Evolutionary conservation across 2,113 vertebrate species (phyloP), one percentile per base, ranked within the genome.

Genomic region (Pipra filicauda): DNA sequence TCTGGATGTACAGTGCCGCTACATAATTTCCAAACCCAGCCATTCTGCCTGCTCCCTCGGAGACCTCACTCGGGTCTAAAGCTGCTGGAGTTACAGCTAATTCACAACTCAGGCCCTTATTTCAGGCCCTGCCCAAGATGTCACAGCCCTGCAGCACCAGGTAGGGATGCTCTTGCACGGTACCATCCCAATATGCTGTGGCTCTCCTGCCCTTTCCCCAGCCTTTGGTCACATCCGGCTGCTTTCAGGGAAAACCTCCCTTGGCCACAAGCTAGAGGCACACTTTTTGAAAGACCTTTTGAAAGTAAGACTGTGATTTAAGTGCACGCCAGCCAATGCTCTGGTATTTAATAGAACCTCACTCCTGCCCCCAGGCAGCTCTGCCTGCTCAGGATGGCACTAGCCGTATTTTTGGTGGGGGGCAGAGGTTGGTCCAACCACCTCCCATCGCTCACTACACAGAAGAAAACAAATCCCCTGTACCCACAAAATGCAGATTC

Each of bases 141-240:
- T 1, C 5, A 1, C 28, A 58, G 69, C 59, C 41, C 46, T 7
- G 52, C 23, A 58, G 71, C 4, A 0, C 16, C 12, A 20, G 64
- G 58, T 1, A 37, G 33, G n/a, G 48, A 37, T 43, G 74, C 28
- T 79, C 19, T 1, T 8, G 0, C 15, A 1, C 0, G 15, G n/a
- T 3, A 6, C 19, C 49, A 55, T 59, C 43, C 44, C 2, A 2
- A 9, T 0, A 0, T 2, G 2, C 39, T 3, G 3, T 5, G 5
- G 44, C 30, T 59, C 23, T 1, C 49, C 18, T 0, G 0, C 0
- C 14, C 52, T 30, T 44, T 85, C 35, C 41, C 52, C 85, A 57
- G 37, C n/a, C 49, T 48, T 62, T 5, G 31, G 35, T 17, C 72
- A 21, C 2, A 0, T 31, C 37, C 5, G 1, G 22, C n/a, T 41